Conservation (phyloP, 2,113 vertebrate species). For the Syrmaticus mikado region DNA sequence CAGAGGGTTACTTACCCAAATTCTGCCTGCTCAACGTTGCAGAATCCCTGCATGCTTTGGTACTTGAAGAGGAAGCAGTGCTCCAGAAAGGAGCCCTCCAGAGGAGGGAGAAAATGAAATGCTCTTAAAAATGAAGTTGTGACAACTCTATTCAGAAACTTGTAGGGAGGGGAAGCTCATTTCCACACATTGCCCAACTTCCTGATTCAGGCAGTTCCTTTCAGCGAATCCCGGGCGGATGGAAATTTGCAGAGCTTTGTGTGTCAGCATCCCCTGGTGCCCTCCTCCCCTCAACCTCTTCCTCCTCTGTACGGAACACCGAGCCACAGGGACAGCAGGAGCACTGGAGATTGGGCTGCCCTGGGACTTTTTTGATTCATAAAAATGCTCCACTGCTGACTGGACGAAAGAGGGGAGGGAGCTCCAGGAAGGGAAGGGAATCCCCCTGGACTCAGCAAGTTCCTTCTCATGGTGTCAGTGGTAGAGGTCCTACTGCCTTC, state of each 20-base stretch:
- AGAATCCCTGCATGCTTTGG: neutral
- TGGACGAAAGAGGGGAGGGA: neutral
- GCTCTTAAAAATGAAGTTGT: neutral
- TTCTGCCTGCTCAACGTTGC: neutral
- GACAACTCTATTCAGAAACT: neutral
- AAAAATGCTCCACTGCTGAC: neutral
- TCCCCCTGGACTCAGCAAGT: slow-evolving; percentile 43
- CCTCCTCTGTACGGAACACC: neutral
- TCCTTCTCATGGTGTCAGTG: neutral
- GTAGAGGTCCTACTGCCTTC: neutral
- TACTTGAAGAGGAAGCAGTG: neutral
- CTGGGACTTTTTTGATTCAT: slow-evolving; percentile 54
- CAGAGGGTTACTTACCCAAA: neutral
- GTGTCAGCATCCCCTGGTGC: neutral
- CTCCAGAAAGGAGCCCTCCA: neutral
- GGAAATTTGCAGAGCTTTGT: slow-evolving; percentile 9
- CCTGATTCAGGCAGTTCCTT: slow-evolving; percentile 57
- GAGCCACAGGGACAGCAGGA: neutral
- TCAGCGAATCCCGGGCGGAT: neutral
- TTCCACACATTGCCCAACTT: slow-evolving; percentile 46
- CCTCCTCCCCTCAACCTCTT: slow-evolving; percentile 23
- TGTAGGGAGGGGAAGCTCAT: neutral
- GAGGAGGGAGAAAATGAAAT: neutral
- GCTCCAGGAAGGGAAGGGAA: slow-evolving; percentile 42
- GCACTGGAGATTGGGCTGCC: neutral